A percentile compares a stretch with the other conserved stretches of the same genome.
Conservation (phyloP, 2,888 invertebrate genomes). For the Schizaphis graminum region DNA sequence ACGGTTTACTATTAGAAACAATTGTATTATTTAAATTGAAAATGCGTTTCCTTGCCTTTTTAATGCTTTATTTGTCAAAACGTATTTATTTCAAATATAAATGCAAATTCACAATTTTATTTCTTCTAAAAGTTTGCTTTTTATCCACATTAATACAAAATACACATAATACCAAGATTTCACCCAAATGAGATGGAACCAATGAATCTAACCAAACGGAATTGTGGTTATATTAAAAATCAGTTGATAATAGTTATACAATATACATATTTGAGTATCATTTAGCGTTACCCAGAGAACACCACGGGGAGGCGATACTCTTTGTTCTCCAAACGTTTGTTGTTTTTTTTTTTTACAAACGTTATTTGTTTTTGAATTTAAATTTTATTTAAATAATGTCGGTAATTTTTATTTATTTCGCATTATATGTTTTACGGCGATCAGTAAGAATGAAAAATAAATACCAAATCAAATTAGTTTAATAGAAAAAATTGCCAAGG, state of each 20-base stretch:
- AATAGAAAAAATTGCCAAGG: not conserved
- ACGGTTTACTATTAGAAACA: not conserved
- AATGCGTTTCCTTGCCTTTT: not conserved
- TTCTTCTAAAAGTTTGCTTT: not conserved
- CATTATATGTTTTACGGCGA: not conserved
- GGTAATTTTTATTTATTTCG: not conserved
- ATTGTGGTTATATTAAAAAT: constrained; percentile 7
- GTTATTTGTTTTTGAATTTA: not conserved
- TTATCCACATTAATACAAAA: not conserved
- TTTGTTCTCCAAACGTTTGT: constrained; percentile 32
- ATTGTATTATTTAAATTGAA: not conserved
- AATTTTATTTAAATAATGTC: not conserved
- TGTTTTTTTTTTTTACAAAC: constrained; percentile 1
- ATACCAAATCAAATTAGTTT: not conserved
- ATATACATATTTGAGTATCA: constrained; percentile 45
- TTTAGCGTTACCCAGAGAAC: constrained; percentile 34
- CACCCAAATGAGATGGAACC: not conserved
- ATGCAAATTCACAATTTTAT: not conserved
- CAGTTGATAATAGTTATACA: constrained; percentile 4
- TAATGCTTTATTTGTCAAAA: not conserved
- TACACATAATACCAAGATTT: not conserved
- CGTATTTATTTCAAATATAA: constrained; percentile 9
- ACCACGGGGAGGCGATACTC: constrained; percentile 35
- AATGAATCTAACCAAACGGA: not conserved
- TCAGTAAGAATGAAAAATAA: not conserved